Evolutionary conservation across 1,140 invertebrate genomes (phyloP), one percentile per base, ranked within the genome.

Genomic region (Hypothenemus hampei): DNA sequence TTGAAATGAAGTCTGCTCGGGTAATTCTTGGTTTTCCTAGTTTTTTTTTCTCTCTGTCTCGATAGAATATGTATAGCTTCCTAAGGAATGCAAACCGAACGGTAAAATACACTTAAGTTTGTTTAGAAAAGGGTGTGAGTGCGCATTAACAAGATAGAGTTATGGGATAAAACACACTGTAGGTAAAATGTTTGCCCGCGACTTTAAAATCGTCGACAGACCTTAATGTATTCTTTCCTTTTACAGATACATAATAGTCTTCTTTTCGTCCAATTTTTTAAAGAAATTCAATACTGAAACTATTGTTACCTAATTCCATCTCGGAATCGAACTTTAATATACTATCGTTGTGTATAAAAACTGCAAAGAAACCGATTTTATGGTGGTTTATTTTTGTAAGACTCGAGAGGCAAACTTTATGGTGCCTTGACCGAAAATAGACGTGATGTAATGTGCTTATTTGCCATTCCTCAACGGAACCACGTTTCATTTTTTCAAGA

Each of bases 391-490:
- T n/a, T n/a, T n/a, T n/a, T n/a, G n/a, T n/a, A n/a, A n/a, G n/a
- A n/a, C n/a, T n/a, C n/a, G n/a, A n/a, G n/a, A n/a, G 24, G 21
- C 16, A 13, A 45, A 20, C 15, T 45, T 13, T 10, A 22, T 22
- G 7, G 36, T 48, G 19, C n/a, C 44, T 36, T 48, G 19, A 19
- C 24, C 46, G 36, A 36, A 48, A 48, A 48, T 48, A 36, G 31
- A 16, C 13, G 31, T 48, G 46, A 48, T 36, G 46, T 36, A 48
- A 48, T 36, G 8, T 18, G n/a, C 46, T 48, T 48, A 35, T 48
- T 48, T 48, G 46, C 43, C 15, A 37, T 37, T 37, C 35, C 16
- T n/a, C n/a, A n/a, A n/a, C n/a, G n/a, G n/a, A n/a, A n/a, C n/a
- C n/a, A n/a, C n/a, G n/a, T n/a, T n/a, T n/a, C n/a, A n/a, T n/a